Evolutionary conservation across 2,888 invertebrate genomes (phyloP), one percentile per base, ranked within the genome.

Genomic region (Caenorhabditis angaria): DNA sequence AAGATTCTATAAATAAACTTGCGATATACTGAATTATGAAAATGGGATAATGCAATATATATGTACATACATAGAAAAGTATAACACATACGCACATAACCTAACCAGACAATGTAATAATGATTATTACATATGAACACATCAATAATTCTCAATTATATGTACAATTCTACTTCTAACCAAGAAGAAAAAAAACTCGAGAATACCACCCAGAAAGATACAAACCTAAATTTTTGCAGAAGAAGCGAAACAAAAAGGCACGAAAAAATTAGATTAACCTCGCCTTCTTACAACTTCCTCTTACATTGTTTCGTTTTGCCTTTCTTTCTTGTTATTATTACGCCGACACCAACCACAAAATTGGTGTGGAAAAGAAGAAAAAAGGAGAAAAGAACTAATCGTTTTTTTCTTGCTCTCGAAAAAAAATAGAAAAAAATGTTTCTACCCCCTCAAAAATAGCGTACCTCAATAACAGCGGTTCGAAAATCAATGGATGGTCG

Each of bases 401-500:
- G 27, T 27, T 53, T 27, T 27, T 27, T 27, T 27, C 12, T 53
- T 12, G 2, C 20, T 53, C 10, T 56, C 28, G 24, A 56, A 56
- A 56, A 12, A 56, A 41, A 20, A 51, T 24, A 18, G 25, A 54
- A 18, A n/a, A n/a, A n/a, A n/a, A n/a, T n/a, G n/a, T n/a, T n/a
- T n/a, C n/a, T n/a, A n/a, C n/a, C n/a, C n/a, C n/a, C n/a, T n/a
- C 12, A 55, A 41, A 35, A 24, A 12, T 50, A 29, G 61, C 69
- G 58, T 0, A 78, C 78, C 65, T 76, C 75, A 50, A 78, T 65
- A 22, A 78, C 78, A 5, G 79, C 79, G 29, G 77, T 77, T 12
- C 77, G 74, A 29, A 79, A 79, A 57, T 79, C 79, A 27, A 79
- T 79, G n/a, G 79, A 79, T 20, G 74, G 64, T n/a, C 79, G 71